phyloP scores from a whole-genome alignment of 2,888 invertebrate genomes.

The Phyto melanocephala region DNA sequence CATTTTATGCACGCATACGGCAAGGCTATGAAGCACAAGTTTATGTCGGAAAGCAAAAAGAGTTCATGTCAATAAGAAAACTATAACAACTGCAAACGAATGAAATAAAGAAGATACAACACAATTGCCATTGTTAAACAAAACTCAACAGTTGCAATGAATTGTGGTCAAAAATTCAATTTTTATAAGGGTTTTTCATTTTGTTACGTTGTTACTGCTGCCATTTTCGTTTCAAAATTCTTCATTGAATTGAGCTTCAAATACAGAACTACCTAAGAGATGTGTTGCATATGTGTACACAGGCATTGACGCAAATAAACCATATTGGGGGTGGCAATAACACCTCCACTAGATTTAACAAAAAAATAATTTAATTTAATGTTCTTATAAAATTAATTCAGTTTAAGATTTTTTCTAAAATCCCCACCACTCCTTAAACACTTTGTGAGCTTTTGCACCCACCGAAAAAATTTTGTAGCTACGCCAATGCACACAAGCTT shows the following conservation, averaged over 20 bases:
- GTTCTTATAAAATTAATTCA: too few relatives aligned
- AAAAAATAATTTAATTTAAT: too few relatives aligned
- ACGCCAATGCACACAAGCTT: too few relatives aligned
- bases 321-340: too few relatives aligned
- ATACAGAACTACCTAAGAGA: neutral
- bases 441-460: too few relatives aligned
- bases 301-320: too few relatives aligned
- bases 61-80: neutral
- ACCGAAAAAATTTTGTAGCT: too few relatives aligned
- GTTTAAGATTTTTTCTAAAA: too few relatives aligned
- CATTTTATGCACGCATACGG: too few relatives aligned
- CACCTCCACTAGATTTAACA: too few relatives aligned
- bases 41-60: too few relatives aligned
- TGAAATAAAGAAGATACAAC: neutral
- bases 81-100: neutral
- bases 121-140: constrained; percentile 7
- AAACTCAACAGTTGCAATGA: neutral
- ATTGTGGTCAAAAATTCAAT: constrained; percentile 17
- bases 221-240: neutral
- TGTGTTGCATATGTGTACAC: neutral
- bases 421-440: too few relatives aligned
- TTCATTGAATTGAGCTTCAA: neutral
- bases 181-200: neutral
- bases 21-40: neutral
- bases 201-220: neutral